Evolutionary conservation across 2,888 invertebrate species (phyloP).

Genomic region (Sepiola atlantica): DNA sequence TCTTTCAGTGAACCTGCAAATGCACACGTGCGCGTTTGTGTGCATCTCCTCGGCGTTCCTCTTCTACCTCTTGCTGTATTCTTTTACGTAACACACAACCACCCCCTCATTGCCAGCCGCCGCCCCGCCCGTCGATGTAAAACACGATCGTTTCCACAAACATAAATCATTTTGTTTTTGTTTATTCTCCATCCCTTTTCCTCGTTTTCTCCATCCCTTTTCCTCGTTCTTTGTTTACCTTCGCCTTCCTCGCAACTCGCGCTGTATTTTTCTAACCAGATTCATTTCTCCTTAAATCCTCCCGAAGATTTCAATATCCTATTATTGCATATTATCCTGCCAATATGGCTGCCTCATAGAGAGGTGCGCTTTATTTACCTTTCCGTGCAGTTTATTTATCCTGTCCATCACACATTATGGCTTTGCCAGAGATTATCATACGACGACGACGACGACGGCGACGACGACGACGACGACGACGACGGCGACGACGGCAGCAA

Average conservation of each 20-base stretch:
- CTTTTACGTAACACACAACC: no score
- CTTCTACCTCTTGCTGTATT: no score
- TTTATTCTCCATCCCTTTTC: background rate
- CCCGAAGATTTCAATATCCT: background rate
- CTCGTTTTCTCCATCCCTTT: background rate
- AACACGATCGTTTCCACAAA: no score
- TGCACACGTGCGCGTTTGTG: no score
- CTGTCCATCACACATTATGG: background rate
- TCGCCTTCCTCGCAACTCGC: background rate
- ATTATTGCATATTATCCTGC: background rate
- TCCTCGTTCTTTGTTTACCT: background rate
- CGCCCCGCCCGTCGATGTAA: no score
- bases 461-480: no score
- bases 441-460: no score
- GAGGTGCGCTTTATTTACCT: background rate
- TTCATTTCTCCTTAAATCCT: conserved; percentile 2
- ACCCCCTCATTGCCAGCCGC: no score
- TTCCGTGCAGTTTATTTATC: conserved; percentile 15
- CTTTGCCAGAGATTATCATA: background rate
- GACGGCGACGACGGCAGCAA: no score
- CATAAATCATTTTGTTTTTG: background rate
- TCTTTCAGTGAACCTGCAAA: background rate
- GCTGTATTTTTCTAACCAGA: background rate
- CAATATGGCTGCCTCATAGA: background rate
- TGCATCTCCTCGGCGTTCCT: no score